Conservation (phyloP, 2,113 vertebrate genomes). For the Muntiacus muntjak region DNA sequence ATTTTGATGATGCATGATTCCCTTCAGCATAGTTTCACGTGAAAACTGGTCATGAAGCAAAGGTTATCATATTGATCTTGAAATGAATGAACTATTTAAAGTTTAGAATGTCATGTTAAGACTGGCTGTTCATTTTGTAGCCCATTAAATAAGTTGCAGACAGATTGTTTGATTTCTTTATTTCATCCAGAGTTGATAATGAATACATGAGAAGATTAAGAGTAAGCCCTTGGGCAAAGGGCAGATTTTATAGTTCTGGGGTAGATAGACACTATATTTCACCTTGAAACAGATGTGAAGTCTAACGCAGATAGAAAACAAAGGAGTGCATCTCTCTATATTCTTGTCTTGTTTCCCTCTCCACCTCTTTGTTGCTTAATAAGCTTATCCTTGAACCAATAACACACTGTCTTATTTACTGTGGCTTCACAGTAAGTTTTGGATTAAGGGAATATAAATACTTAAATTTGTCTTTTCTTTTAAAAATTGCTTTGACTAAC, state of each 20-base stretch:
- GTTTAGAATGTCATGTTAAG: background rate
- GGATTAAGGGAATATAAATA: background rate
- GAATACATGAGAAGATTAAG: background rate
- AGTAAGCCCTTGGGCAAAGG: background rate
- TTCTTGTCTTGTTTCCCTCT: background rate
- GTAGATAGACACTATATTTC: background rate
- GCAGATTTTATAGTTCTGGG: background rate
- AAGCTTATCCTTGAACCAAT: background rate
- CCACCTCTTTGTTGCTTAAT: background rate
- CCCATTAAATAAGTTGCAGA: background rate
- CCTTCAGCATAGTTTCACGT: background rate
- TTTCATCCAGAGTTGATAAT: background rate
- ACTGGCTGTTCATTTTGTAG: background rate
- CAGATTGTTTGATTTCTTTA: background rate
- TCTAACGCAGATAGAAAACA: background rate
- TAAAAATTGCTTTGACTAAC: background rate
- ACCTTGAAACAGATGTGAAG: background rate
- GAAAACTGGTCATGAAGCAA: background rate
- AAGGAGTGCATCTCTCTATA: background rate
- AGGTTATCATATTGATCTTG: background rate
- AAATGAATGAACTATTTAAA: background rate
- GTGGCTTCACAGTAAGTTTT: background rate
- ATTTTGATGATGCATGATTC: background rate
- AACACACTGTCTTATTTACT: background rate
- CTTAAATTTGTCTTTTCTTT: background rate